These are phyloP conservation scores for Malurus leucopterus DNA, from an alignment of 2,797 vertebrate genomes.

Conservation along the genomic window DNA sequence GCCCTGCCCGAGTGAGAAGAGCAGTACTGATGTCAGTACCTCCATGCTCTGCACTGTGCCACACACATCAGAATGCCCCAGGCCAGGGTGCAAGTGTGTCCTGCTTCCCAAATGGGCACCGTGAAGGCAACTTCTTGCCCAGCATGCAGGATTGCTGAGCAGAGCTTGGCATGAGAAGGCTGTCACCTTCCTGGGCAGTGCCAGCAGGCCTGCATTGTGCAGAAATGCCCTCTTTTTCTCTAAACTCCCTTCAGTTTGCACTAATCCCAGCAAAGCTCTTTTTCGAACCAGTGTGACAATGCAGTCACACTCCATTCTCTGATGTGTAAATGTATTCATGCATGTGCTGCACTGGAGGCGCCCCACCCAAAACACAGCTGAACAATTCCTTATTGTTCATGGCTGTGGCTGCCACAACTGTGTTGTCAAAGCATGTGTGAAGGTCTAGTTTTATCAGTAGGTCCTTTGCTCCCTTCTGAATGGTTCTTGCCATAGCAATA, in stretches of 20 bases:
- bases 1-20: background rate
- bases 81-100: background rate
- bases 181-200: background rate
- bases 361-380: background rate
- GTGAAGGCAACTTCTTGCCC: background rate
- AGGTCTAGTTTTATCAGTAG: background rate
- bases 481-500: background rate
- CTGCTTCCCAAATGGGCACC: background rate
- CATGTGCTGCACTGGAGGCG: rapidly evolving
- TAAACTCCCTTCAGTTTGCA: background rate
- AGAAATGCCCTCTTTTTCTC: background rate
- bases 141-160: background rate
- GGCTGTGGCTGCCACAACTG: background rate
- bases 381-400: background rate
- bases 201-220: too few relatives aligned
- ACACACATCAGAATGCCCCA: background rate
- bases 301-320: background rate
- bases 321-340: background rate
- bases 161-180: rapidly evolving
- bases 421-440: background rate
- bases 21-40: background rate
- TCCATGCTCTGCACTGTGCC: background rate
- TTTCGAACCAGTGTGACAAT: background rate
- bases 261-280: background rate
- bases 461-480: background rate